A percentile compares a stretch with the other conserved stretches of the same genome.
These are phyloP conservation scores for Coleophora deauratella DNA, from an alignment of 2,888 invertebrate species.

Conservation along the genomic window DNA sequence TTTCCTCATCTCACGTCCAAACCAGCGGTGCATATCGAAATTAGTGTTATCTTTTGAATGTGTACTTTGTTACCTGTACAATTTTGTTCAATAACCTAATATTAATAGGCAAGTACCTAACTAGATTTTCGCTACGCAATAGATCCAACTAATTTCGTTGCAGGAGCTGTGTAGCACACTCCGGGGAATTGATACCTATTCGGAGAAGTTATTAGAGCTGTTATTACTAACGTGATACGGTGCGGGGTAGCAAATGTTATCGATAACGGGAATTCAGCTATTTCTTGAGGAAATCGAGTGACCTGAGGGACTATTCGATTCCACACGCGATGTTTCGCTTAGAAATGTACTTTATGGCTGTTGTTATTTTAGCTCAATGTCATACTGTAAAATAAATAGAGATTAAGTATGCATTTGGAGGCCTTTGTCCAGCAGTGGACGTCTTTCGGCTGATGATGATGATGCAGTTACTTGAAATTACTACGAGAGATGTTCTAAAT, in stretches of 20 bases:
- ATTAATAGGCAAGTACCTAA: not conserved
- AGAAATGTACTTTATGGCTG: not conserved
- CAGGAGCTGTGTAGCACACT: not conserved
- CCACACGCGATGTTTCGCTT: not conserved
- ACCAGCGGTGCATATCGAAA: slow-evolving; percentile 72
- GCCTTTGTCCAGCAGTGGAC: no score
- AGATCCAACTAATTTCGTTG: not conserved
- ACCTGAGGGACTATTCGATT: slow-evolving; percentile 34
- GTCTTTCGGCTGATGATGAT: no score
- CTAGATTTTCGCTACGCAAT: not conserved
- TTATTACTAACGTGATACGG: slow-evolving; percentile 41
- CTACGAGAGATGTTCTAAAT: no score
- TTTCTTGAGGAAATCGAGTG: slow-evolving; percentile 45
- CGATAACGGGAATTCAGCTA: slow-evolving; percentile 29
- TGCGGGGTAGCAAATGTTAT: slow-evolving; percentile 19
- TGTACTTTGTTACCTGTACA: slow-evolving; percentile 31
- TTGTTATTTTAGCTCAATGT: no score
- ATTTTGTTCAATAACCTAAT: slow-evolving; percentile 9
- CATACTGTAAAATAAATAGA: no score
- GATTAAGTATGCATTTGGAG: no score
- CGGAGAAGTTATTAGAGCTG: slow-evolving; percentile 39
- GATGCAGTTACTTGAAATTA: no score
- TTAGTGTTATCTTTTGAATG: slow-evolving; percentile 38
- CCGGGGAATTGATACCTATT: slow-evolving; percentile 1
- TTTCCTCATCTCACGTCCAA: slow-evolving; percentile 64